Conservation (phyloP, 2,888 invertebrate species). For the Nemurella pictetii region DNA sequence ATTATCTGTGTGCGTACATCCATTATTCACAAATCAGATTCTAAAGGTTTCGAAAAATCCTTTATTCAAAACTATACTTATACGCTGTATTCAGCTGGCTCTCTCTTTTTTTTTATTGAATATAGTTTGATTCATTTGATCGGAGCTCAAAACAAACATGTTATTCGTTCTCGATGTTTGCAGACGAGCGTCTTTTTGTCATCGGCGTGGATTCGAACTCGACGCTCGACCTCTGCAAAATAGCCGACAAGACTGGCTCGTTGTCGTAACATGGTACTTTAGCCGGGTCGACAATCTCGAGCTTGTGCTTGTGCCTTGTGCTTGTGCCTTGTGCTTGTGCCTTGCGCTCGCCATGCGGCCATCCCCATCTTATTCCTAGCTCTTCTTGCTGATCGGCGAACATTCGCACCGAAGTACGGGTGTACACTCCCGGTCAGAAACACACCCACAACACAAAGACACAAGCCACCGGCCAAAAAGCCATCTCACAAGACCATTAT, state of each 20-base stretch:
- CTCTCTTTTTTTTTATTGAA: conserved; percentile 20
- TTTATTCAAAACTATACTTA: conserved; percentile 2
- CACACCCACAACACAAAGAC: background rate
- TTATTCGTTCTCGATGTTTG: conserved; percentile 12
- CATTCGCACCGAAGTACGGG: background rate
- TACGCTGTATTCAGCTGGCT: conserved; percentile 22
- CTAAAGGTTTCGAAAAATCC: conserved; percentile 12
- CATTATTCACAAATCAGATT: conserved; percentile 30
- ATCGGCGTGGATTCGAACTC: background rate
- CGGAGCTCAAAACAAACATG: conserved; percentile 21
- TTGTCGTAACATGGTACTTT: conserved; percentile 36
- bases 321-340: no score
- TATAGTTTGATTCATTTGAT: conserved; percentile 20
- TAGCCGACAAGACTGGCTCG: conserved; percentile 32
- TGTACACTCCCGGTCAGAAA: conserved; percentile 4
- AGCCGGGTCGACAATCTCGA: conserved; percentile 15
- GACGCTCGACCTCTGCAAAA: background rate
- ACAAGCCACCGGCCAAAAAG: background rate
- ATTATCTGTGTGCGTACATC: conserved; percentile 31
- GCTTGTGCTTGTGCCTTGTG: no score
- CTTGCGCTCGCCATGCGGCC: background rate
- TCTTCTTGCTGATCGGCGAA: background rate
- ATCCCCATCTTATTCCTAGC: conserved; percentile 4
- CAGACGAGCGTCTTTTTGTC: background rate
- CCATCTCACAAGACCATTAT: background rate